Evolutionary conservation across 2,797 vertebrate genomes (phyloP), one percentile per base, ranked within the genome.

Genomic region (Notoglanidium macrostoma): DNA sequence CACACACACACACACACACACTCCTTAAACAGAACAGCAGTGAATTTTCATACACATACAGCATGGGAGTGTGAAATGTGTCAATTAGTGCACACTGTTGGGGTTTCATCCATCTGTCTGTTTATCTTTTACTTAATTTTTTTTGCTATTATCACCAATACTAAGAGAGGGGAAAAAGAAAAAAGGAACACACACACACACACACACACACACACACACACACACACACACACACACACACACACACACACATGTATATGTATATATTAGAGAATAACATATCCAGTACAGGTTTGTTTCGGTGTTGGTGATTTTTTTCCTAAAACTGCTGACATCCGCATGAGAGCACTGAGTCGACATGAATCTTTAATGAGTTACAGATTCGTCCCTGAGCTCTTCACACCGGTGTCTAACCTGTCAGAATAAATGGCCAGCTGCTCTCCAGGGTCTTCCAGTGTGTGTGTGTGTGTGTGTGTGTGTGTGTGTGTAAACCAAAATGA

Each of bases 301-400:
- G 7, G 19, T 26, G 1, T 49, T 49, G 21, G 73, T 1, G 12
- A 76, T 54, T 54, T 76, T 54, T 76, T 51, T 77, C 14, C 51
- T 55, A 35, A 32, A 77, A 55, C 49, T 19, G 54, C 76, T 59
- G 54, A 35, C 1, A 9, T 55, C 55, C 51, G 55, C 51, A 40
- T 12, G 12, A 26, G 2, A 80, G 76, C 32, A 21, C 76, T 79
- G 76, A 78, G 35, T 23, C 32, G 4, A 40, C 55, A 80, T 80
- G 35, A 80, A 80, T 80, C 59, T 59, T 80, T 7, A 80, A 80
- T n/a, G 77, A 23, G 54, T 61, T 23, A 61, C 55, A 1, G 77
- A 80, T 80, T 59, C 32, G 32, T 59, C 77, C 77, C 77, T 40
- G 77, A 59, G 77, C 77, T 59, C 32, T n/a, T 80, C 77, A 59